Evolutionary conservation across 2,888 invertebrate genomes (phyloP).

Genomic region (Argyresthia albistria): DNA sequence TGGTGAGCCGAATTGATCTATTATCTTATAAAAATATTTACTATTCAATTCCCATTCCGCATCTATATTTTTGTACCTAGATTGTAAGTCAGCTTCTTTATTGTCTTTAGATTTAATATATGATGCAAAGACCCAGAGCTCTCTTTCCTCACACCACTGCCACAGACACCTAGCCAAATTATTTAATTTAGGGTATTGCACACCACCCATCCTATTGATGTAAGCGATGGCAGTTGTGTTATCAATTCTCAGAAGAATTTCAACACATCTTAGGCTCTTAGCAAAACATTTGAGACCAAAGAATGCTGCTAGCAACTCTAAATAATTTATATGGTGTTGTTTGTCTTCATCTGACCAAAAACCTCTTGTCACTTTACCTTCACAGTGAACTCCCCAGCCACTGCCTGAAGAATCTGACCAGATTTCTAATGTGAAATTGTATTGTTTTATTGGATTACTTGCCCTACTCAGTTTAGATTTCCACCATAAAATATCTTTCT

Average conservation of each 20-base stretch:
- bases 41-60: conserved; percentile 1
- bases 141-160: conserved; percentile 6
- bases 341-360: neutral
- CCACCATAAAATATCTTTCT: conserved; percentile 1
- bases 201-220: conserved; percentile 4
- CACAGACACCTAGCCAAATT: neutral
- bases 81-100: conserved; percentile 3
- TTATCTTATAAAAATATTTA: neutral
- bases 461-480: neutral
- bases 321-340: conserved; percentile 1
- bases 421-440: neutral
- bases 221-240: conserved; percentile 3
- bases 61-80: neutral
- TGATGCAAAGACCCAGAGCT: conserved; percentile 1
- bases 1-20: neutral
- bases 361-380: neutral
- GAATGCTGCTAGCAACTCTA: conserved; percentile 5
- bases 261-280: neutral
- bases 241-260: conserved; percentile 2
- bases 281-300: conserved; percentile 5
- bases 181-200: conserved; percentile 4
- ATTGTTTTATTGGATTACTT: neutral
- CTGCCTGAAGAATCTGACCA: conserved; percentile 1
- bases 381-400: neutral
- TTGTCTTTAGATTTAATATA: conserved; percentile 3